Base-by-base conservation (phyloP, 2,113 vertebrate genomes). In the Oncorhynchus tshawytscha region DNA sequence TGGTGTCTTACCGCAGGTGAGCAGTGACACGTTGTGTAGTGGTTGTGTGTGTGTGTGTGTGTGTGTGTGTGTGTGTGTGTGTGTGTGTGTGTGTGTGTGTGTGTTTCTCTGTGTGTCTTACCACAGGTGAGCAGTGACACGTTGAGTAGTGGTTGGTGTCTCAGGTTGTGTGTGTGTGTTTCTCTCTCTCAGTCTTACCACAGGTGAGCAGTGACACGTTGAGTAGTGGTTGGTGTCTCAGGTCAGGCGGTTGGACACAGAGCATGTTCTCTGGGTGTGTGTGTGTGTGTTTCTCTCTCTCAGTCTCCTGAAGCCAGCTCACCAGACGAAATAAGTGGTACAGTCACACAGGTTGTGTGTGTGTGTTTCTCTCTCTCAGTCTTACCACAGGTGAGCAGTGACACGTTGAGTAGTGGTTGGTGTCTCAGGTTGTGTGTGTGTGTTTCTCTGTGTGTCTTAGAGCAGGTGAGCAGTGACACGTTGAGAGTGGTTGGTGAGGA, bases 251-350 rank as follows among this genome's bases (percentile, higher is more conserved):
- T 11, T 92, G 89, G 1, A 91, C 88, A 3, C 97, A 99, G 0
- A 90, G 93, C 54, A 94, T 92, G 0, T 92, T 93, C 1, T 93
- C 87, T 0, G 88, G 88, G 15, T 87, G 90, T 54, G 48, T 18
- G 29, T 29, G 29, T 4, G 29, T 29, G 29, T 4, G 29, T 29
- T 1, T 24, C n/a, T n/a, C n/a, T n/a, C n/a, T n/a, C n/a, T n/a
- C n/a, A n/a, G 89, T 94, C 3, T 93, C 92, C 84, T 94, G 93
- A 22, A 93, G 91, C 95, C 96, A 96, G 22, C 54, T 92, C 64
- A 95, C 94, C 84, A 98, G 74, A 87, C 94, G 95, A 75, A 93
- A 92, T 76, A 98, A 91, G n/a, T n/a, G n/a, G n/a, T n/a, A n/a
- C n/a, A n/a, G n/a, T n/a, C n/a, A n/a, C n/a, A n/a, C n/a, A n/a